These are phyloP conservation scores for Cassiopea andromeda DNA, from an alignment of 30 jellyfish, hydroid and myxozoan species.

Conservation along the genomic window DNA sequence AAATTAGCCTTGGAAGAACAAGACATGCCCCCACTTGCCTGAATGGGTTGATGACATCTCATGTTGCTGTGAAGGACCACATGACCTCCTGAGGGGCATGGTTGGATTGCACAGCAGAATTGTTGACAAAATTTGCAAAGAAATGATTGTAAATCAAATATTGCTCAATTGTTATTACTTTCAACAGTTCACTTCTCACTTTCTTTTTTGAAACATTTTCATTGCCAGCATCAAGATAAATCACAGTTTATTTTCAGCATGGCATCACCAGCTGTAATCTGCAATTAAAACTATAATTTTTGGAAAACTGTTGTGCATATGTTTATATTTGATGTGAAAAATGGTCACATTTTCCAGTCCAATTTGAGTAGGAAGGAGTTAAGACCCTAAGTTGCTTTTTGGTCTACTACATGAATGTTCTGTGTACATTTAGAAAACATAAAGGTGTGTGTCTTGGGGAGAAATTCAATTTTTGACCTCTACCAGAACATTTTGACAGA, in stretches of 20 bases:
- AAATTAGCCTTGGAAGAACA: too few relatives aligned
- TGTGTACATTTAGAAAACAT: slow-evolving; percentile 1
- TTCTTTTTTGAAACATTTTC: not conserved
- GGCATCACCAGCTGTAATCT: not conserved
- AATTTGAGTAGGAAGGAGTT: slow-evolving; percentile 22
- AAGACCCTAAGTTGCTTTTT: slow-evolving; percentile 13
- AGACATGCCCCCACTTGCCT: too few relatives aligned
- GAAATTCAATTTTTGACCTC: not conserved
- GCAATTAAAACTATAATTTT: slow-evolving; percentile 1
- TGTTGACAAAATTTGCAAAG: too few relatives aligned
- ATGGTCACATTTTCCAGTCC: slow-evolving; percentile 8
- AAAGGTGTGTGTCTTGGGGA: not conserved
- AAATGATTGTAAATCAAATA: not conserved
- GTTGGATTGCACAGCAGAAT: too few relatives aligned
- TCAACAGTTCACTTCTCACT: not conserved
- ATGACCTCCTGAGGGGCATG: too few relatives aligned
- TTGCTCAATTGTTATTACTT: not conserved
- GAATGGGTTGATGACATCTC: too few relatives aligned
- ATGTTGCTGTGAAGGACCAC: too few relatives aligned
- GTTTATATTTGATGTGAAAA: not conserved
- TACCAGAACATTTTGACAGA: not conserved
- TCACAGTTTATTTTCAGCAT: not conserved
- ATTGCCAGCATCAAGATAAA: not conserved
- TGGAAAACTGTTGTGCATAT: not conserved
- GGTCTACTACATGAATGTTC: slow-evolving; percentile 1